A percentile compares a stretch with the other conserved stretches of the same genome.
phyloP scores from a whole-genome alignment of 2,888 invertebrate genomes.

The Stenodema calcarata region DNA sequence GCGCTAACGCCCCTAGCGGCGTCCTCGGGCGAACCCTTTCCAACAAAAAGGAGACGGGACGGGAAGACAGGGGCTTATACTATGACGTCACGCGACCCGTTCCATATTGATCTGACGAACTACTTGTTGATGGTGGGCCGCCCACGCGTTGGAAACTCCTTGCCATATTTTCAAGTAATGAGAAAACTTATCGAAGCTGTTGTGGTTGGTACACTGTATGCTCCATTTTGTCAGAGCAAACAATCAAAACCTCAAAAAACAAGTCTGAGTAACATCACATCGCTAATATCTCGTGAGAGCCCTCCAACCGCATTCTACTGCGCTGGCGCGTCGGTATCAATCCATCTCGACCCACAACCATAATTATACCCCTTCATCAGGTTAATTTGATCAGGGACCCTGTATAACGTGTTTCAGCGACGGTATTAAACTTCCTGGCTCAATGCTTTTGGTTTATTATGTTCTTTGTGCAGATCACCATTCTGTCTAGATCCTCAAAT shows the following conservation, averaged over 20 bases:
- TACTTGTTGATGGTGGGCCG: conserved; percentile 28
- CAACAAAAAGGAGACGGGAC: not conserved
- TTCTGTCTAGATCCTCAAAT: too few relatives aligned
- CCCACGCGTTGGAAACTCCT: conserved; percentile 4
- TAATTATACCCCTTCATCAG: too few relatives aligned
- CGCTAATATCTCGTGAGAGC: not conserved
- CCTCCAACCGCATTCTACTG: not conserved
- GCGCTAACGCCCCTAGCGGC: not conserved
- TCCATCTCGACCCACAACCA: too few relatives aligned
- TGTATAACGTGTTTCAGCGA: too few relatives aligned
- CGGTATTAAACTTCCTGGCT: too few relatives aligned
- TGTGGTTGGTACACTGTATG: not conserved
- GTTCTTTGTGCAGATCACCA: too few relatives aligned
- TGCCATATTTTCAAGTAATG: conserved; percentile 22
- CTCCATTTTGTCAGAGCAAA: not conserved
- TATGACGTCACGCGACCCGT: conserved; percentile 13
- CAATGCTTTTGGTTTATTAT: too few relatives aligned
- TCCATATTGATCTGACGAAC: conserved; percentile 23
- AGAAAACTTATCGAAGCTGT: not conserved
- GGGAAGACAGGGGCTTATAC: not conserved
- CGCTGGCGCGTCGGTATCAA: not conserved
- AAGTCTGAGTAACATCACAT: not conserved
- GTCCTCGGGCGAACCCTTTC: not conserved
- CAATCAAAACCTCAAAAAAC: not conserved
- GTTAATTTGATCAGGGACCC: too few relatives aligned